A percentile compares a stretch with the other conserved stretches of the same genome.
phyloP scores from a whole-genome alignment of 2,113 vertebrate species.

The Psilopsiagon aymara region DNA sequence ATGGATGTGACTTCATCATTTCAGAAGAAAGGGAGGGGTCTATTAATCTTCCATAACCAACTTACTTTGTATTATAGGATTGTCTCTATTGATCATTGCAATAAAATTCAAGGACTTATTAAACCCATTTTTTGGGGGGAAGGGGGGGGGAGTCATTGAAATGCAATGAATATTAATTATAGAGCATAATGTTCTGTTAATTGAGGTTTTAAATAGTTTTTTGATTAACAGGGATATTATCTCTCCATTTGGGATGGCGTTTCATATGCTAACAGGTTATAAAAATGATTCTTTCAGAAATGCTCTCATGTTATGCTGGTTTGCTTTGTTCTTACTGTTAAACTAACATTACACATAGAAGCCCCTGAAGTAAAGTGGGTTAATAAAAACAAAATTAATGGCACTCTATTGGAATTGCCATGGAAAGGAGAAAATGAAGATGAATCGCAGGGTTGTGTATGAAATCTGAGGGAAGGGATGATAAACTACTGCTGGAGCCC shows the following conservation, averaged over 20 bases:
- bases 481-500: conserved; percentile 50
- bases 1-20: conserved; percentile 75
- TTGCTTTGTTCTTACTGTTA: conserved; percentile 21
- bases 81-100: conserved; percentile 78
- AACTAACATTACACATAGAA: conserved; percentile 15
- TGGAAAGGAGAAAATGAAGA: conserved; percentile 70
- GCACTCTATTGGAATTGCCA: conserved; percentile 36
- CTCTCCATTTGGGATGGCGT: conserved; percentile 69
- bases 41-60: conserved; percentile 67
- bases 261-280: conserved; percentile 62
- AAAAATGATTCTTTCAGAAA: conserved; percentile 54
- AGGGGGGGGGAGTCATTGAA: conserved; percentile 59
- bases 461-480: conserved; percentile 59
- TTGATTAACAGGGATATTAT: conserved; percentile 80
- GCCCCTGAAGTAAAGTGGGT: conserved; percentile 10
- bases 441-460: conserved; percentile 52
- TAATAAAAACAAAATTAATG: conserved; percentile 67
- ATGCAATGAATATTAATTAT: conserved; percentile 84
- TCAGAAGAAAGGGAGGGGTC: conserved; percentile 49
- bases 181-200: conserved; percentile 78
- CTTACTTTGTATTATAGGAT: conserved; percentile 72
- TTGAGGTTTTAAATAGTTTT: conserved; percentile 84
- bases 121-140: conserved; percentile 41
- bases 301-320: conserved; percentile 13
- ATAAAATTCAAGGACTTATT: conserved; percentile 73